Percentiles rank a stretch among this genome's conserved stretches.
Conservation (phyloP, 2,888 invertebrate genomes). For the Altica lythri region DNA sequence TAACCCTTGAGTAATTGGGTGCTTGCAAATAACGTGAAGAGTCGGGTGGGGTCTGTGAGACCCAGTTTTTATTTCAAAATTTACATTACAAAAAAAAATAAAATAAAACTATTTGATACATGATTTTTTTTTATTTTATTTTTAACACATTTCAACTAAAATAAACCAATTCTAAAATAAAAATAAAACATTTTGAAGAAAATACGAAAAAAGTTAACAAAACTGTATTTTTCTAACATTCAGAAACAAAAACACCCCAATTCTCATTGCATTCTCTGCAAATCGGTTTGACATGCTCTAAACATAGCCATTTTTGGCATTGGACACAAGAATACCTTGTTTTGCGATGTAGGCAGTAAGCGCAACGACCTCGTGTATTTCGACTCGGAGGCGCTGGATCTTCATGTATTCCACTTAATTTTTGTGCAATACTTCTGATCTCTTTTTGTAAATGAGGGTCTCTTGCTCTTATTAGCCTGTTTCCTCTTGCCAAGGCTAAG, state of each 20-base stretch:
- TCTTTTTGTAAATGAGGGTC: neutral
- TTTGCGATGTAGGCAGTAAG: neutral
- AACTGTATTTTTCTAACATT: neutral
- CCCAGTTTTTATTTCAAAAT: neutral
- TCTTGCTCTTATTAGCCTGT: conserved; percentile 7
- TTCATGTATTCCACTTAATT: neutral
- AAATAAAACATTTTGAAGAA: neutral
- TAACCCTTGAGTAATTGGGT: neutral
- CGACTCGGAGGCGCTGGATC: neutral
- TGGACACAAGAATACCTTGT: neutral
- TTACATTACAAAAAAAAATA: neutral
- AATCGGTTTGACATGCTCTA: conserved; percentile 1
- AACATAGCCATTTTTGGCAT: conserved; percentile 9
- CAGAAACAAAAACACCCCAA: neutral
- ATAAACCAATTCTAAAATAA: neutral
- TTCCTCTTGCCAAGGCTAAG: conserved; percentile 7
- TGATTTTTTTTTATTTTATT: too few relatives aligned
- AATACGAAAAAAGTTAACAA: neutral
- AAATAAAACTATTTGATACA: too few relatives aligned
- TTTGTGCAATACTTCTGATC: neutral
- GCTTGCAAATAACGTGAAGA: neutral
- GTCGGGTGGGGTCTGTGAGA: neutral
- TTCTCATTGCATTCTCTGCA: conserved; percentile 3
- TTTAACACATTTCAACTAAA: neutral
- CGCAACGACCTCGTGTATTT: neutral